Conservation (phyloP, 2,888 invertebrate species). For the Leptinotarsa tumamoca region DNA sequence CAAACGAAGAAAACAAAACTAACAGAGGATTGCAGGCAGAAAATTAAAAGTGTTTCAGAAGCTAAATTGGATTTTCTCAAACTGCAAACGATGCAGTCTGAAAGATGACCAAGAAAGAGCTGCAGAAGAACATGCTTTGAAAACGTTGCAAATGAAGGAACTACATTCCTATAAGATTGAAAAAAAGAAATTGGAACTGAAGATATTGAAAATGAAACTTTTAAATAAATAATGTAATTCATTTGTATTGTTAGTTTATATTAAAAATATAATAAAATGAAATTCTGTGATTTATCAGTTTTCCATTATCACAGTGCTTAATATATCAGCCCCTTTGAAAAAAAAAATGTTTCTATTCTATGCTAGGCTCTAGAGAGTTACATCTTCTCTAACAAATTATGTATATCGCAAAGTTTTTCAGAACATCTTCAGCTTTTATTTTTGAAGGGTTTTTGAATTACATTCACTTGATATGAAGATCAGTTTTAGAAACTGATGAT, state of each 20-base stretch:
- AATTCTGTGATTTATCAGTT: not conserved
- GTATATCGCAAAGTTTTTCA: not conserved
- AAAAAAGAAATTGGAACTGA: not conserved
- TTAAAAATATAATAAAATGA: not conserved
- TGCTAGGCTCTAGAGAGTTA: not conserved
- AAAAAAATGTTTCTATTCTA: not conserved
- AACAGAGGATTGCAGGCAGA: not conserved
- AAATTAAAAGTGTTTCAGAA: not conserved
- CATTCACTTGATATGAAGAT: too few relatives aligned
- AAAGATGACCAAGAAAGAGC: not conserved
- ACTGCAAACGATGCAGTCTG: not conserved
- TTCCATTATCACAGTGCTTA: not conserved
- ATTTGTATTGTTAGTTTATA: not conserved
- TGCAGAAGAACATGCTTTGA: too few relatives aligned
- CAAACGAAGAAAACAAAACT: not conserved
- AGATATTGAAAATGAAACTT: conserved; percentile 1
- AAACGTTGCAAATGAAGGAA: not conserved
- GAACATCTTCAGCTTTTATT: too few relatives aligned
- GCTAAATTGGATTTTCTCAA: not conserved
- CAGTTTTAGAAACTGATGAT: too few relatives aligned
- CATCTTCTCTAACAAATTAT: not conserved
- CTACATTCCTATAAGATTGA: not conserved
- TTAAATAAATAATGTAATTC: not conserved
- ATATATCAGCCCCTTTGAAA: not conserved
- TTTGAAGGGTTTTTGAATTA: too few relatives aligned